A percentile compares a stretch with the other conserved stretches of the same genome.
These are phyloP conservation scores for Latrodectus geometricus DNA, from an alignment of 1,140 invertebrate genomes.

Conservation along the genomic window DNA sequence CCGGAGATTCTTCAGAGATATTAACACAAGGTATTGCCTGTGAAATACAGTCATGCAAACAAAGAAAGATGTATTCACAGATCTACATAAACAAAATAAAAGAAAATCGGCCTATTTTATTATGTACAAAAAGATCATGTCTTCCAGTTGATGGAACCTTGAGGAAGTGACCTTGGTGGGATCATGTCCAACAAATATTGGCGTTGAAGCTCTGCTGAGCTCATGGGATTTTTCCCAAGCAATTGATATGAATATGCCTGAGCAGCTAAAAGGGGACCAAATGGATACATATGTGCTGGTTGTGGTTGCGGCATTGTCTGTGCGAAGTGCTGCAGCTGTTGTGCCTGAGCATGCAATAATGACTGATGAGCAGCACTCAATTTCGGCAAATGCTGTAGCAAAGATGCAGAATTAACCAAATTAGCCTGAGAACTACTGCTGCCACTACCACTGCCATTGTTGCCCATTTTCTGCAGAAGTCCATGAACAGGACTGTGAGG, in stretches of 20 bases:
- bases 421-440: conserved; percentile 64
- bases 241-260: conserved; percentile 64
- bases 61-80: conserved; percentile 10
- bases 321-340: conserved; percentile 69
- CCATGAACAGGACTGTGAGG: conserved; percentile 59
- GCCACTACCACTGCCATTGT: conserved; percentile 62
- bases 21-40: conserved; percentile 18
- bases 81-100: conserved; percentile 38
- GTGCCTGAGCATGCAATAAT: conserved; percentile 67
- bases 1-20: conserved; percentile 49
- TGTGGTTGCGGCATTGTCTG: conserved; percentile 64
- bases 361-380: conserved; percentile 65
- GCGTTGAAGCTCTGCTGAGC: conserved; percentile 83
- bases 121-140: conserved; percentile 63
- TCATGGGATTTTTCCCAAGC: conserved; percentile 56
- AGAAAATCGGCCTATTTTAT: not conserved
- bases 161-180: conserved; percentile 71
- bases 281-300: conserved; percentile 64
- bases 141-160: conserved; percentile 67
- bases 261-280: conserved; percentile 61
- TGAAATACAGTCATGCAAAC: conserved; percentile 39
- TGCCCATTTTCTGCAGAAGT: conserved; percentile 38
- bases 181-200: conserved; percentile 98
- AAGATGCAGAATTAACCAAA: conserved; percentile 71
- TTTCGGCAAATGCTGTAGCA: conserved; percentile 64